These are phyloP conservation scores for Drosophila truncata DNA, from an alignment of 1,140 invertebrate genomes.

Conservation along the genomic window DNA sequence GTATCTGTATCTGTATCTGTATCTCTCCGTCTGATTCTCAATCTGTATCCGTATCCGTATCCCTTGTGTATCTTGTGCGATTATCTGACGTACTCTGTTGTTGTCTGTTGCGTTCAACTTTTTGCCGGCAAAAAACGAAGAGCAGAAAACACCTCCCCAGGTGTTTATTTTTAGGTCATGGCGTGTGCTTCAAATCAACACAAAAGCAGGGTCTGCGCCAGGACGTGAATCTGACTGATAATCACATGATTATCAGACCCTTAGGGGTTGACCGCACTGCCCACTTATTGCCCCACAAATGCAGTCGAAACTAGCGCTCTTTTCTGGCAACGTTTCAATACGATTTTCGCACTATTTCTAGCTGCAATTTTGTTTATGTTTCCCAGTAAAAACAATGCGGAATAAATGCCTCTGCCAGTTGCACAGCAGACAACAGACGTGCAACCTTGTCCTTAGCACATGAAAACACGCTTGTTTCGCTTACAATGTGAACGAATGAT, in stretches of 20 bases:
- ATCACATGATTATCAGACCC: conserved; percentile 17
- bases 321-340: conserved; percentile 42
- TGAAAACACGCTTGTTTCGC: conserved; percentile 63
- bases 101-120: conserved; percentile 67
- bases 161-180: conserved; percentile 77
- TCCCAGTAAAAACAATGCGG: conserved; percentile 61
- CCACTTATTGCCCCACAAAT: neutral
- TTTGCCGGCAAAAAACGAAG: conserved; percentile 54
- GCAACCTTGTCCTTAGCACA: conserved; percentile 80
- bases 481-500: conserved; percentile 57
- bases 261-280: neutral
- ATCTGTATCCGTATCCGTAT: conserved; percentile 34
- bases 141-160: conserved; percentile 42
- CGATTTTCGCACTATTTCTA: conserved; percentile 48
- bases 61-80: conserved; percentile 29
- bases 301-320: conserved; percentile 4
- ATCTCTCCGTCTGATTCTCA: conserved; percentile 8
- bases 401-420: conserved; percentile 50
- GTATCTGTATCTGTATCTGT: conserved; percentile 32
- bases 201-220: conserved; percentile 38
- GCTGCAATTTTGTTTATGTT: conserved; percentile 75
- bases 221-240: conserved; percentile 36
- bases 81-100: conserved; percentile 68
- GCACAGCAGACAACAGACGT: conserved; percentile 36
- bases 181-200: conserved; percentile 58